Percentiles rank a stretch among this genome's conserved stretches.
Evolutionary conservation across 2,888 invertebrate genomes (phyloP).

Genomic region (Mamestra brassicae): DNA sequence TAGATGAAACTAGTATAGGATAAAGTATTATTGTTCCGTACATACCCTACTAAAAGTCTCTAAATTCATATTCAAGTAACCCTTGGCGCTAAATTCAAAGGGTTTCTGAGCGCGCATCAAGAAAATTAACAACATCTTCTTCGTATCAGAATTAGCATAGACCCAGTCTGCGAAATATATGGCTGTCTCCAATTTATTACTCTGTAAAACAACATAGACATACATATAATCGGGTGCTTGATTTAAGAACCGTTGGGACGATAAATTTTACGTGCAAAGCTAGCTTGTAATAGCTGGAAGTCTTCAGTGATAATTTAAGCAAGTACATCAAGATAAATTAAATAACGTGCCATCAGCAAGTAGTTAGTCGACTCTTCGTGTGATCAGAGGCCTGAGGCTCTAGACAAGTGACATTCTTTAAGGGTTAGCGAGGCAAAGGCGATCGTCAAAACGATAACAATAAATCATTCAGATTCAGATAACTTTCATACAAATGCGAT

Average conservation of each 20-base stretch:
- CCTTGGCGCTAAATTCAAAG: conserved; percentile 80
- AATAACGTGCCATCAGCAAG: neutral
- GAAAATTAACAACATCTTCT: conserved; percentile 78
- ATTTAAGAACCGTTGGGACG: neutral
- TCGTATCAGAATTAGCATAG: conserved; percentile 76
- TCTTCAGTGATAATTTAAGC: no score
- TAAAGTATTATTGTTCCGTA: conserved; percentile 12
- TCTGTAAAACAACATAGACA: conserved; percentile 71
- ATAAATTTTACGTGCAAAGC: neutral
- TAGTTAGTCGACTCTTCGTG: neutral
- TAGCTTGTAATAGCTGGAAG: no score
- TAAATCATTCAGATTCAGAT: no score
- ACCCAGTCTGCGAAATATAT: conserved; percentile 83
- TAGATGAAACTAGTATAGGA: neutral
- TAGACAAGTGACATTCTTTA: no score
- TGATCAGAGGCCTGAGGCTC: neutral
- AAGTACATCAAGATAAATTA: neutral
- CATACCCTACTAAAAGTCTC: conserved; percentile 82
- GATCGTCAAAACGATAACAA: no score
- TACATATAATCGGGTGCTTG: neutral
- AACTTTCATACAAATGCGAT: no score
- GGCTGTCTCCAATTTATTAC: conserved; percentile 74
- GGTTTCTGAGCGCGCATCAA: conserved; percentile 82
- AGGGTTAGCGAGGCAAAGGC: no score
- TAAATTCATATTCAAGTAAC: conserved; percentile 82